phyloP scores from a whole-genome alignment of 2,888 invertebrate species.

The Linyphia triangularis region DNA sequence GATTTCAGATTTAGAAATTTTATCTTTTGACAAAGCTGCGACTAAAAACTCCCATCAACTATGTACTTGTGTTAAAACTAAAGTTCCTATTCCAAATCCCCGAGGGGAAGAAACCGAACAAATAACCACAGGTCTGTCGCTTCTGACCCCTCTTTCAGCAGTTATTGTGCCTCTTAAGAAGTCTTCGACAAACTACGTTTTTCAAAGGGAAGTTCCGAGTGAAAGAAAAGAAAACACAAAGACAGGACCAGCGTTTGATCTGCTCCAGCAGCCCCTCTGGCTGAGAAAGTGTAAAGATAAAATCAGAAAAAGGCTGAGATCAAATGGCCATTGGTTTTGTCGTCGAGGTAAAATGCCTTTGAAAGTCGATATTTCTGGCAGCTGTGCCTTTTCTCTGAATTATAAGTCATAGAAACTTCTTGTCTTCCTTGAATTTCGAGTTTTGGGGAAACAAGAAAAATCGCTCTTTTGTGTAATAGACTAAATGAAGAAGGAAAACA shows the following conservation, averaged over 20 bases:
- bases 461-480: not conserved
- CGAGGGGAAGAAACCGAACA: slow-evolving; percentile 17
- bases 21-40: not conserved
- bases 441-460: not conserved
- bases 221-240: slow-evolving; percentile 38
- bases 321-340: slow-evolving; percentile 56
- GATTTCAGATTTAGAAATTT: not conserved
- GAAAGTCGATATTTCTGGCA: slow-evolving; percentile 57
- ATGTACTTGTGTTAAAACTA: slow-evolving; percentile 21
- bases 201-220: slow-evolving; percentile 40
- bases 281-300: slow-evolving; percentile 44
- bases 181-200: slow-evolving; percentile 5
- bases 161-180: slow-evolving; percentile 3
- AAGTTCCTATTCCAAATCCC: slow-evolving; percentile 28
- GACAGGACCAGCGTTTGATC: slow-evolving; percentile 34
- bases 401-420: slow-evolving; percentile 20
- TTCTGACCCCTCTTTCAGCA: not conserved
- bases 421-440: not conserved
- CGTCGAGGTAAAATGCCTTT: slow-evolving; percentile 55
- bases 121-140: slow-evolving; percentile 35
- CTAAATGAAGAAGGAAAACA: not conserved
- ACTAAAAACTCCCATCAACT: slow-evolving; percentile 40
- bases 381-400: slow-evolving; percentile 43
- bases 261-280: not conserved
- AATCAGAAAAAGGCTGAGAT: slow-evolving; percentile 46